Evolutionary conservation across 2,113 vertebrate species (phyloP).

Genomic region (Sylvietta virens): DNA sequence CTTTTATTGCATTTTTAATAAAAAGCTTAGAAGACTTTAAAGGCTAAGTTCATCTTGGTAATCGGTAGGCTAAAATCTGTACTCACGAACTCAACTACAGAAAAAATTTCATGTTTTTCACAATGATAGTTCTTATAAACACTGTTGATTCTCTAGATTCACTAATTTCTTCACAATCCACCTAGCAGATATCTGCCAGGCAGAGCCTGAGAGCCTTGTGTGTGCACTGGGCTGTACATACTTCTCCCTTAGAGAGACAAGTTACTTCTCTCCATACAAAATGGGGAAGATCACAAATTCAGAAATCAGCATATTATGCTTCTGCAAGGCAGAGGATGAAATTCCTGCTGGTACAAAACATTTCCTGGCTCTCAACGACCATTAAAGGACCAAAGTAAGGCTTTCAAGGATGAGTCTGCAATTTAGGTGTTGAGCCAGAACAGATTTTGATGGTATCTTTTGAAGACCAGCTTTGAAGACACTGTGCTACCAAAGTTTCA

Average conservation of each 20-base stretch:
- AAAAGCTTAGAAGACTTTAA: conserved; percentile 12
- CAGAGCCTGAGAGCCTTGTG: not conserved
- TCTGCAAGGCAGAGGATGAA: not conserved
- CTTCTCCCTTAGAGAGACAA: not conserved
- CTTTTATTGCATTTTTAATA: conserved; percentile 42
- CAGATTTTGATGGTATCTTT: not conserved
- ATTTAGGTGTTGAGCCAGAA: not conserved
- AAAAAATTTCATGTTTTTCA: not conserved
- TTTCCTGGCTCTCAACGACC: not conserved
- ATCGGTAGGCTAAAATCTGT: not conserved
- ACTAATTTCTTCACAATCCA: not conserved
- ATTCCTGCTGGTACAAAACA: not conserved
- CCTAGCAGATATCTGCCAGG: not conserved
- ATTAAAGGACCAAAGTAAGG: not conserved
- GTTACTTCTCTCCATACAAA: not conserved
- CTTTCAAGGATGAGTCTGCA: not conserved
- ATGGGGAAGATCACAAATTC: not conserved
- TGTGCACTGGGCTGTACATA: not conserved
- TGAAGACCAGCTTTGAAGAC: not conserved
- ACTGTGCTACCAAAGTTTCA: not conserved
- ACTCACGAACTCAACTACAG: not conserved
- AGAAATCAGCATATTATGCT: not conserved
- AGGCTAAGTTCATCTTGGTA: conserved; percentile 5
- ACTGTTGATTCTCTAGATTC: not conserved
- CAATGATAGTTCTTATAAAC: not conserved